Conservation (phyloP, 1,140 invertebrate genomes). For the Ditylenchus dipsaci region DNA sequence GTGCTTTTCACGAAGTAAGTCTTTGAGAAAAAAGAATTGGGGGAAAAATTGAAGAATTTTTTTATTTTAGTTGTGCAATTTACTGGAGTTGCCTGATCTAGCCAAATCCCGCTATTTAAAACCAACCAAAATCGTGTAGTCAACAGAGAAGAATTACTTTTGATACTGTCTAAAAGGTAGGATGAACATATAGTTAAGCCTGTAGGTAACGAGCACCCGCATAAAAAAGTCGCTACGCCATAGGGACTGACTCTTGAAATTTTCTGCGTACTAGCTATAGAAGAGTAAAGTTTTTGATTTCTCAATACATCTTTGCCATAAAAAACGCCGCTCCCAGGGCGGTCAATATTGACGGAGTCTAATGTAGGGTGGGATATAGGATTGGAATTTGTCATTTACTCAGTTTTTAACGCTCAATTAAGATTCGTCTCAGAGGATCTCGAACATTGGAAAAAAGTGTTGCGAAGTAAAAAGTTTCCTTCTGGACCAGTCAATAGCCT, state of each 20-base stretch:
- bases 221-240: too few species aligned
- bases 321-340: too few species aligned
- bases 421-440: constrained; percentile 69
- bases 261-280: too few species aligned
- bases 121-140: constrained; percentile 72
- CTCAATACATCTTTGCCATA: too few species aligned
- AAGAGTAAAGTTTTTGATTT: too few species aligned
- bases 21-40: not conserved
- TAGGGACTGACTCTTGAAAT: too few species aligned
- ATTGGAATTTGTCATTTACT: too few species aligned
- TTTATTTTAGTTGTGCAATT: constrained; percentile 63
- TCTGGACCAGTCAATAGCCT: constrained; percentile 84
- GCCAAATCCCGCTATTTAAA: constrained; percentile 66
- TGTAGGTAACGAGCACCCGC: too few species aligned
- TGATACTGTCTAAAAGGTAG: constrained; percentile 64
- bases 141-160: constrained; percentile 70
- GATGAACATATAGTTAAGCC: too few species aligned
- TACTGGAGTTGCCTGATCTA: constrained; percentile 67
- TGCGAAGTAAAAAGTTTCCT: constrained; percentile 74
- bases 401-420: too few species aligned
- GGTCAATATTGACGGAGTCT: too few species aligned
- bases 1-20: constrained; percentile 32
- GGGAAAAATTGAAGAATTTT: constrained; percentile 3
- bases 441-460: constrained; percentile 71
- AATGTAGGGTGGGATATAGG: too few species aligned